These are phyloP conservation scores for Philonicus albiceps DNA, from an alignment of 2,888 invertebrate species.

Conservation along the genomic window DNA sequence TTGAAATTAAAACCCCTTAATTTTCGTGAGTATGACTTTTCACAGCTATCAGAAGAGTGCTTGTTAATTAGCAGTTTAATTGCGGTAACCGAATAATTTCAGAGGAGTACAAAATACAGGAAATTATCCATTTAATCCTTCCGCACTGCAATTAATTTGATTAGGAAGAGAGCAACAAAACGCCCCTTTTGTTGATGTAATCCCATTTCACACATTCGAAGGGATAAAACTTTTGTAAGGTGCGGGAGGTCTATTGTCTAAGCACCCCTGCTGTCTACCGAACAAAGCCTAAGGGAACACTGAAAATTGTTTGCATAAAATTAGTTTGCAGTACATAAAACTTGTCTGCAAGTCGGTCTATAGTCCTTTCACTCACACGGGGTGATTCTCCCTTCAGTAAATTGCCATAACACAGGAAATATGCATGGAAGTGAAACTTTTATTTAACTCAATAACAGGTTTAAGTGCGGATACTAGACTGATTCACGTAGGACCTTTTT, in stretches of 20 bases:
- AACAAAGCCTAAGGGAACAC: background rate
- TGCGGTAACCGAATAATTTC: background rate
- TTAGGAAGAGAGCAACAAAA: background rate
- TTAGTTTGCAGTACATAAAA: background rate
- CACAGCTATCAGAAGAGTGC: background rate
- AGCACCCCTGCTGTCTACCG: background rate
- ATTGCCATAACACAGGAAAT: background rate
- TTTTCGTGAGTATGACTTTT: background rate
- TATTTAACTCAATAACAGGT: constrained; percentile 6
- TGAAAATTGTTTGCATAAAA: background rate
- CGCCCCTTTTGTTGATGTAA: background rate
- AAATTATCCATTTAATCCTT: background rate
- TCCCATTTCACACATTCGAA: background rate
- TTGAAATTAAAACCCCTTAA: background rate
- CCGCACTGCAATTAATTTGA: background rate
- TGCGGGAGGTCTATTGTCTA: background rate
- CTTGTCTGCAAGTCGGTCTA: background rate
- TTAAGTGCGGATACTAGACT: background rate
- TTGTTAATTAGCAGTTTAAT: background rate
- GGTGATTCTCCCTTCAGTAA: background rate
- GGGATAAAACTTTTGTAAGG: background rate
- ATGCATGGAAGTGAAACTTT: constrained; percentile 1
- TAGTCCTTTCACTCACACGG: constrained; percentile 5
- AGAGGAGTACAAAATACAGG: background rate
- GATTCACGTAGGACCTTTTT: background rate